Evolutionary conservation across 2,888 invertebrate genomes (phyloP), one percentile per base, ranked within the genome.

Genomic region (Eurois occulta): DNA sequence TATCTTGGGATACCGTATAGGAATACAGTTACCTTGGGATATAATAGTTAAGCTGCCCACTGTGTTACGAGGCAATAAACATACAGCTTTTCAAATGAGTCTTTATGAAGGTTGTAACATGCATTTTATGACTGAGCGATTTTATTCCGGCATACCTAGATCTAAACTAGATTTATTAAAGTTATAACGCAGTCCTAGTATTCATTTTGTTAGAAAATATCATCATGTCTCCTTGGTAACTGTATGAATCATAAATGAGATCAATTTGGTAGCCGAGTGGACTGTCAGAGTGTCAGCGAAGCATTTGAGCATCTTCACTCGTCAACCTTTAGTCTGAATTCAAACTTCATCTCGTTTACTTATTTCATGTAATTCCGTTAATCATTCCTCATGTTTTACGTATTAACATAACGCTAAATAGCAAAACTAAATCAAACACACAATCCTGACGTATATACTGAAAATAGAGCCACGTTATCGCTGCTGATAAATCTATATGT

Each of bases 391-490:
- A 55, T 38, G 18, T 75, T 32, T 43, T 18, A 35, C 11, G 16
- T 13, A 38, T 41, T 28, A 64, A 38, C 46, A 55, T 60, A n/a
- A 2, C 41, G 32, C n/a, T 55, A n/a, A 48, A 65, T 41, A 65
- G 16, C 8, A 10, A n/a, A n/a, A 41, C n/a, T 41, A 41, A 43
- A 73, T 66, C 24, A 24, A 72, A 65, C 46, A 8, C 11, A 24
- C 2, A 35, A 60, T 62, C 38, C 41, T 52, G 18, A 32, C 71
- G 62, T 43, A 46, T 52, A 10, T 38, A 70, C 60, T 55, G 46
- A 62, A 80, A 41, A 72, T 65, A 52, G 62, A 41, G 38, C 4
- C 18, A 38, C 38, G 62, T 81, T 84, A 84, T 85, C 85, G 67
- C 38, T 16, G 28, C 64, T 60, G 84, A 78, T 84, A 81, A 78